A percentile compares a stretch with the other conserved stretches of the same genome.
These are phyloP conservation scores for Ennomos fuscantarius DNA, from an alignment of 2,888 invertebrate species.

Conservation along the genomic window DNA sequence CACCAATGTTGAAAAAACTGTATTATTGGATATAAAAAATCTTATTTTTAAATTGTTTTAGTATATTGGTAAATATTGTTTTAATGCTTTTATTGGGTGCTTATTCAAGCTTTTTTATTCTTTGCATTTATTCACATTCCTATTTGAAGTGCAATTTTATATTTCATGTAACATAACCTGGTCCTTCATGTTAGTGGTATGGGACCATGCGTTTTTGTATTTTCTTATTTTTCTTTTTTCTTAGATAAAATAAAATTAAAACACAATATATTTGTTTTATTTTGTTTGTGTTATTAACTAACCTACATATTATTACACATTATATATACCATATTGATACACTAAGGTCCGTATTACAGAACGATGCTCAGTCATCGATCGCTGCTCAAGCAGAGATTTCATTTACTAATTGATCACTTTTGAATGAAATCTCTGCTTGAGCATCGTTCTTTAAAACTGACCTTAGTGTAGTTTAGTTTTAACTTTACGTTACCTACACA, in stretches of 20 bases:
- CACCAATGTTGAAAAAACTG: too few relatives aligned
- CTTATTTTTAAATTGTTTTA: neutral
- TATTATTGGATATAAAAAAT: neutral
- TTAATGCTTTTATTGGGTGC: constrained; percentile 9
- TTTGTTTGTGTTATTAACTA: neutral
- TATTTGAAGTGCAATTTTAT: constrained; percentile 26
- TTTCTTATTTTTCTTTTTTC: constrained; percentile 45
- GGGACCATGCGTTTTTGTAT: constrained; percentile 38
- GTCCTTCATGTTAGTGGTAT: constrained; percentile 5
- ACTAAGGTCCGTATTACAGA: too few relatives aligned
- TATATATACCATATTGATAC: too few relatives aligned
- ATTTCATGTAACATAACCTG: constrained; percentile 13
- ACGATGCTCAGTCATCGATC: too few relatives aligned
- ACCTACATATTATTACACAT: too few relatives aligned
- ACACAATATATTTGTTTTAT: constrained; percentile 10
- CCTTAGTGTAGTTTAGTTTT: too few relatives aligned
- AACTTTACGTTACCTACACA: too few relatives aligned
- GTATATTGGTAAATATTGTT: neutral
- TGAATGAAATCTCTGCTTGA: too few relatives aligned
- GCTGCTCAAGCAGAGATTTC: too few relatives aligned
- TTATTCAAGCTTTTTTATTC: constrained; percentile 21
- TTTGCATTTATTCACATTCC: constrained; percentile 58
- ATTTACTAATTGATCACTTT: too few relatives aligned
- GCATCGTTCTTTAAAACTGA: too few relatives aligned
- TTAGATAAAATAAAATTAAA: constrained; percentile 31